phyloP scores from a whole-genome alignment of 2,888 invertebrate genomes.

The Parnassius mnemosyne region DNA sequence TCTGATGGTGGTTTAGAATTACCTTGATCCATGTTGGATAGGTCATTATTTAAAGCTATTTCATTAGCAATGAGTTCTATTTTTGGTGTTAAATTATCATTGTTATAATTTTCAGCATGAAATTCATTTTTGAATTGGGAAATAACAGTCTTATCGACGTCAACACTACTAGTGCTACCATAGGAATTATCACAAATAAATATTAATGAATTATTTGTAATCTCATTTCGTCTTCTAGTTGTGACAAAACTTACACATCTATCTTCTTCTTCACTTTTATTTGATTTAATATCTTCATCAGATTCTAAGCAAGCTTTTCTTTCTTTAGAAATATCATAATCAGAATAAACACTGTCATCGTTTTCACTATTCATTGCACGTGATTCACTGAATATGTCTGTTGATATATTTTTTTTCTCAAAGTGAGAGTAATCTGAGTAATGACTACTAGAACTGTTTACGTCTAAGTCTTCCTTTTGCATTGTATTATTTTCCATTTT shows the following conservation, averaged over 20 bases:
- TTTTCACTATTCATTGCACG: conserved; percentile 1
- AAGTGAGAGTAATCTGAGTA: conserved; percentile 29
- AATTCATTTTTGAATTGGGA: conserved; percentile 25
- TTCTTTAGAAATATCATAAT: not conserved
- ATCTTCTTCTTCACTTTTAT: conserved; percentile 38
- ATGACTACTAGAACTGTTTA: conserved; percentile 26
- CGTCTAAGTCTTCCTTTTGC: conserved; percentile 19
- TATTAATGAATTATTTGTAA: conserved; percentile 50
- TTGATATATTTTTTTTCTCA: conserved; percentile 19
- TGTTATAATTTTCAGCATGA: conserved; percentile 7
- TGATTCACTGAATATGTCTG: conserved; percentile 13
- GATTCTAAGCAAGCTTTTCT: conserved; percentile 15
- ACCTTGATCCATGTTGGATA: not conserved
- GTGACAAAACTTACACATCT: conserved; percentile 63
- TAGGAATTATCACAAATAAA: conserved; percentile 49
- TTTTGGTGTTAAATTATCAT: not conserved
- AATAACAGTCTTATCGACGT: conserved; percentile 51
- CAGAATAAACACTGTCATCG: conserved; percentile 11
- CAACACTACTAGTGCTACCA: conserved; percentile 43
- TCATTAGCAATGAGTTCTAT: not conserved
- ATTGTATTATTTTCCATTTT: conserved; percentile 32
- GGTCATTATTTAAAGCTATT: not conserved
- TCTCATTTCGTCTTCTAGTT: conserved; percentile 59
- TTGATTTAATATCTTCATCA: conserved; percentile 27
- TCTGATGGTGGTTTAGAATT: not conserved